Base-by-base conservation (phyloP, 2,113 vertebrate genomes). In the Takifugu flavidus region DNA sequence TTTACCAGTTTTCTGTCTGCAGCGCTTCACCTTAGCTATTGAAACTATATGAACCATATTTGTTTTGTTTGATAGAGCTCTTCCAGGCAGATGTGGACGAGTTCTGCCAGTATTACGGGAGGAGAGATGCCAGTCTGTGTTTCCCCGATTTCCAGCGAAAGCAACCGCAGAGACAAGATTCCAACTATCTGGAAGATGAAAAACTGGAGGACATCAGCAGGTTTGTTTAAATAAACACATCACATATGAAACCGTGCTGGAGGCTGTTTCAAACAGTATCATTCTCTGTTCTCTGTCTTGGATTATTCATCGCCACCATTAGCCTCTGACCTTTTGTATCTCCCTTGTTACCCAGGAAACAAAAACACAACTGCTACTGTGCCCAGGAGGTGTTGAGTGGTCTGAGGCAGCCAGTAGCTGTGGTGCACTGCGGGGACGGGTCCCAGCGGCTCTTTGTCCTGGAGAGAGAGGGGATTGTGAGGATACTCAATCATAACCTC, bases 361-460 rank as follows among this genome's bases (percentile, higher is more conserved):
- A 96, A 91, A 99, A 98, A 87, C 95, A 98, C 92, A 98, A 93
- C 89, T 98, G 96, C 93, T 97, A 95, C 93, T 99, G 98, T 71
- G 86, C 93, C 77, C 94, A 96, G 84, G 96, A 98, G 87, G 90
- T 98, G 79, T 90, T 96, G 81, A 94, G 92, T 65, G 95, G 95
- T 65, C 88, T 99, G 34, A 90, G 93, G 62, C 96, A 96, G 89
- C 95, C 96, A 8, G 90, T 96, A 46, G 91, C 92, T 25, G 92
- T 94, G 62, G 87, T 96, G 29, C 92, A 98, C 49, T 93, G 94
- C 56, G 95, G 94, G 50, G 98, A 99, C 53, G 94, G 94, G 82
- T 98, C 98, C 3, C 95, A 95, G 64, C 94, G 96, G 15, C 94
- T 99, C 78, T 99, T 99, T 78, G 91, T 99, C 72, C 91, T 99